These are phyloP conservation scores for Pachliopta kotzebuea DNA, from an alignment of 2,888 invertebrate genomes.

Conservation along the genomic window DNA sequence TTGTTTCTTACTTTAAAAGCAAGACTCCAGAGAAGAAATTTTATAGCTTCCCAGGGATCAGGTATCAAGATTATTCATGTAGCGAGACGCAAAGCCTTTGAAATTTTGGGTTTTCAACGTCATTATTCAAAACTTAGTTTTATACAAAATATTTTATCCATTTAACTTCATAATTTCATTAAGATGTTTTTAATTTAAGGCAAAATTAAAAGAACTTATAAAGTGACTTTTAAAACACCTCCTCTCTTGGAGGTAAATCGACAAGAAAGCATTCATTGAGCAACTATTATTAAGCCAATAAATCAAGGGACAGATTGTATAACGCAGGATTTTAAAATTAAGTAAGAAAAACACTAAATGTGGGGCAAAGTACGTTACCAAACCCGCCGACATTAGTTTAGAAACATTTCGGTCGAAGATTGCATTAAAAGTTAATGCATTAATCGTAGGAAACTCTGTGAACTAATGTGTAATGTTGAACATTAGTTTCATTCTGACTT, in stretches of 20 bases:
- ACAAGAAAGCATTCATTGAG: too few species aligned
- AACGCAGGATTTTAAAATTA: not conserved
- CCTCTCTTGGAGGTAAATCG: too few species aligned
- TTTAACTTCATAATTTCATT: not conserved
- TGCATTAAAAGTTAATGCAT: conserved; percentile 2
- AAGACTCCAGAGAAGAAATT: not conserved
- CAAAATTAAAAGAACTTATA: too few species aligned
- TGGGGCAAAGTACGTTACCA: not conserved
- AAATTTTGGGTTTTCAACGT: conserved; percentile 7
- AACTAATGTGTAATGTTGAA: not conserved
- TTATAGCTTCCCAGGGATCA: conserved; percentile 13
- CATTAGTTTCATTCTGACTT: not conserved
- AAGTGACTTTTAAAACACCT: too few species aligned
- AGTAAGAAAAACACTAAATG: not conserved
- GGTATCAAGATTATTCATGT: conserved; percentile 10
- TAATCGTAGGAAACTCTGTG: conserved; percentile 1
- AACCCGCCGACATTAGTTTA: not conserved
- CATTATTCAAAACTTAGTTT: conserved; percentile 1
- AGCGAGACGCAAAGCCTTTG: conserved; percentile 1
- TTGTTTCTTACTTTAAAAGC: conserved; percentile 1
- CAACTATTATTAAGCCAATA: too few species aligned
- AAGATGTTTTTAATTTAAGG: not conserved
- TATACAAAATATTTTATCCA: not conserved
- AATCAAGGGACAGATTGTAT: too few species aligned
- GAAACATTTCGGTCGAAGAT: not conserved